phyloP scores from a whole-genome alignment of 2,888 invertebrate genomes.

The Micropterix aruncella region DNA sequence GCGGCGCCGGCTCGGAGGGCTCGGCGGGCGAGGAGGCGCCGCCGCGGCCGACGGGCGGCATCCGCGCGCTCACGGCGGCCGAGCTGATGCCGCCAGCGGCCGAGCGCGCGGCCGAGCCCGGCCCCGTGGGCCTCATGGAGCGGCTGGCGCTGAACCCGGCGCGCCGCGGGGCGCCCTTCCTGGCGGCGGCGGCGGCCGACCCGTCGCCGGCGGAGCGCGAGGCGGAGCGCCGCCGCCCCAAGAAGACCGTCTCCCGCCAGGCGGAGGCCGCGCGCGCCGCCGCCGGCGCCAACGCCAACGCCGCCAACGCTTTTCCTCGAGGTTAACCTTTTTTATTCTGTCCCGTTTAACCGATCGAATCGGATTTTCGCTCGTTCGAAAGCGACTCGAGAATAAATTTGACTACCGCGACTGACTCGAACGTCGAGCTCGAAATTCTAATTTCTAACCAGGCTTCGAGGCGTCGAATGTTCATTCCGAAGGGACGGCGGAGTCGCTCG shows the following conservation, averaged over 20 bases:
- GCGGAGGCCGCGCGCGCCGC: constrained; percentile 5
- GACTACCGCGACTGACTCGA: too few species aligned
- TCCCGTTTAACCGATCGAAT: too few species aligned
- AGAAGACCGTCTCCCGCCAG: constrained; percentile 1
- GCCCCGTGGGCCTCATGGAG: constrained; percentile 11
- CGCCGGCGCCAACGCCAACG: constrained; percentile 8
- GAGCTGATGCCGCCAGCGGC: constrained; percentile 12
- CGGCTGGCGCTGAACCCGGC: constrained; percentile 14
- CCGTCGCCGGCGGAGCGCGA: constrained; percentile 10
- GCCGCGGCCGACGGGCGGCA: constrained; percentile 15
- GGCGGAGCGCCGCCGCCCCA: not conserved
- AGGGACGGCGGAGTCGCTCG: too few species aligned
- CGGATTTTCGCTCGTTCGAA: too few species aligned
- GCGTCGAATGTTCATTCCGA: too few species aligned
- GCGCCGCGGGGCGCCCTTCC: constrained; percentile 4
- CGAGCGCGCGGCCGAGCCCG: constrained; percentile 11
- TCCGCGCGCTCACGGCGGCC: constrained; percentile 13
- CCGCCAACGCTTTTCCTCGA: constrained; percentile 13
- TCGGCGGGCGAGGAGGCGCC: constrained; percentile 13
- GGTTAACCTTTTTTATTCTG: too few species aligned
- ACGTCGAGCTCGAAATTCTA: too few species aligned
- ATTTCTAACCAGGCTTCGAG: too few species aligned
- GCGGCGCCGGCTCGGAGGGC: constrained; percentile 18
- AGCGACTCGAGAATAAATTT: too few species aligned
- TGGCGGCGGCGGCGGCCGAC: constrained; percentile 11